phyloP scores from a whole-genome alignment of 1,140 invertebrate genomes.

The Heliconius melpomene region DNA sequence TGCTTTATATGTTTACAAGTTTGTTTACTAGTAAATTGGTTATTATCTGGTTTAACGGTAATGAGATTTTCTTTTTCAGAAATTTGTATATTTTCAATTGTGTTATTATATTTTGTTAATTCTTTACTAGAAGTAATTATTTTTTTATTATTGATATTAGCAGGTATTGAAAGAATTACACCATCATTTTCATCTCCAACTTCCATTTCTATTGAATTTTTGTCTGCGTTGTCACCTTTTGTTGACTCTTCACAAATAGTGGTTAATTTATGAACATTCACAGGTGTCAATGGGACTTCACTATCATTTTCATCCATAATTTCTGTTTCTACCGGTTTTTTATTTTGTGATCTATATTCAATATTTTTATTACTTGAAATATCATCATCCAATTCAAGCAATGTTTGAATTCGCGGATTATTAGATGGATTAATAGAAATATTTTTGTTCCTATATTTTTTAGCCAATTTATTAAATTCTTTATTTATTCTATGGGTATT shows the following conservation, averaged over 20 bases:
- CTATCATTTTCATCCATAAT: neutral
- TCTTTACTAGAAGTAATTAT: neutral
- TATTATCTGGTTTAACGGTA: neutral
- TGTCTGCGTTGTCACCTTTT: neutral
- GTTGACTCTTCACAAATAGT: neutral
- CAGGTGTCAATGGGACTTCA: conserved; percentile 2
- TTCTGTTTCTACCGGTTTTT: neutral
- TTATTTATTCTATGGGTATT: conserved; percentile 72
- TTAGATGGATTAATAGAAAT: conserved; percentile 72
- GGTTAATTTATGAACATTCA: neutral
- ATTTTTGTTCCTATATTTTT: conserved; percentile 69
- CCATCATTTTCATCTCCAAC: too few relatives aligned
- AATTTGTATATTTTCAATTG: neutral
- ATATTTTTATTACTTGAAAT: neutral
- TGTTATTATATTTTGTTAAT: neutral
- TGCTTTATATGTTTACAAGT: conserved; percentile 32
- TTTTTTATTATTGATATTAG: neutral
- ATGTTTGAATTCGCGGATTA: conserved; percentile 45
- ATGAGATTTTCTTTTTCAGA: neutral
- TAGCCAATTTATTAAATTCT: conserved; percentile 70
- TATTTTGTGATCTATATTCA: neutral
- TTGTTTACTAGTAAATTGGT: neutral
- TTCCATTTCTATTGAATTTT: neutral
- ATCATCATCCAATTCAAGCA: neutral
- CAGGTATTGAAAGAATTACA: neutral